Base-by-base conservation (phyloP, 2,113 vertebrate genomes). In the Pogona vitticeps region DNA sequence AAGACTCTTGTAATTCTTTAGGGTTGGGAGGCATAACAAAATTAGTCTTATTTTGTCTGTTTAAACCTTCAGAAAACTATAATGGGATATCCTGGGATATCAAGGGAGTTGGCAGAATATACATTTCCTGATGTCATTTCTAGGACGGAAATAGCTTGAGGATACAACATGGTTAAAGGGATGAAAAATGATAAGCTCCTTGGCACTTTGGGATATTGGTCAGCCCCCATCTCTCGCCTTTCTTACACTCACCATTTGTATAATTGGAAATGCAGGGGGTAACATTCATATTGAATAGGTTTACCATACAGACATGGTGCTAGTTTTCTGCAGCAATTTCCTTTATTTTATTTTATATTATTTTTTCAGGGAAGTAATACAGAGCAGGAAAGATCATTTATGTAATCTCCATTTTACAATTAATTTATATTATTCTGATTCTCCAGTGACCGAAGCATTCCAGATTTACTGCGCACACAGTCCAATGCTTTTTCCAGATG, bases 401-500 rank as follows among this genome's bases (percentile, higher is more conserved):
- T 91, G 72, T 80, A 92, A 78, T 71, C 21, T 90, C 38, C 21
- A 78, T 80, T 90, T 87, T 83, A 89, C 90, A 94, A 87, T 88
- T 94, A 93, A 93, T 93, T 94, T 95, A 90, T 89, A 94, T 93
- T 87, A 92, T 86, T 65, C 81, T 94, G 59, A 88, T 76, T 88
- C 86, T 80, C 83, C 6, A 17, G 87, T 52, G 13, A 83, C 86
- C 87, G 87, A 92, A 90, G 82, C 87, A 92, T 80, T 81, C 58
- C 42, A 93, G 91, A 95, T 95, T 95, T 95, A 93, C 28, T 85
- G 68, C 77, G 91, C 91, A 90, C 77, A 87, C 83, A 81, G 85
- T 77, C 83, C 90, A 90, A 95, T 94, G 87, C 76, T 75, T 94
- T 96, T 95, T 95, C 94, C 96, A 97, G 94, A 96, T 40, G 31